phyloP scores from a whole-genome alignment of 1,140 invertebrate genomes.

The Notospermus geniculatus region DNA sequence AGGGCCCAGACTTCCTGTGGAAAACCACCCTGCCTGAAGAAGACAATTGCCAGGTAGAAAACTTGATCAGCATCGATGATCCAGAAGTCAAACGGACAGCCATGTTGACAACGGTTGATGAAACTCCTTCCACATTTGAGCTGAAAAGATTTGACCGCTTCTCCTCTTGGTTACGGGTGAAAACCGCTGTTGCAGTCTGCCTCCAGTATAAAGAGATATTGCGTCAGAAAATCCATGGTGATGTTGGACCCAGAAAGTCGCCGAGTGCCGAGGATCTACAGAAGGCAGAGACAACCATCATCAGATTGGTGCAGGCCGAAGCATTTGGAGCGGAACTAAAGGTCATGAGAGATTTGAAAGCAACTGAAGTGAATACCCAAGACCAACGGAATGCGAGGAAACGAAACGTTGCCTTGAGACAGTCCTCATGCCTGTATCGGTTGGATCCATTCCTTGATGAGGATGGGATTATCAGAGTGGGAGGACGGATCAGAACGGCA shows the following conservation, averaged over 20 bases:
- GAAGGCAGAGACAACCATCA: slow-evolving; percentile 5
- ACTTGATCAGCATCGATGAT: neutral
- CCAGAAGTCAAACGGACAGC: slow-evolving; percentile 1
- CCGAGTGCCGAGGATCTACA: neutral
- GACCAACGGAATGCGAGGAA: slow-evolving; percentile 1
- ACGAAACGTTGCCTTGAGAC: neutral
- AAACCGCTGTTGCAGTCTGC: slow-evolving; percentile 9
- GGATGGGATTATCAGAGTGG: slow-evolving; percentile 14
- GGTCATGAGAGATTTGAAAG: no score
- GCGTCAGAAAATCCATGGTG: neutral
- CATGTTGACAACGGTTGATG: neutral
- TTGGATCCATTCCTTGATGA: slow-evolving; percentile 19
- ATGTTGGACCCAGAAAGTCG: no score
- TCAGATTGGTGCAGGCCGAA: slow-evolving; percentile 9
- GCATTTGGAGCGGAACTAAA: slow-evolving; percentile 11
- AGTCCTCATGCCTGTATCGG: slow-evolving; percentile 2
- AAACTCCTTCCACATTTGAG: neutral
- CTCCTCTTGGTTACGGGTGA: slow-evolving; percentile 16
- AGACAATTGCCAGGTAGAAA: neutral
- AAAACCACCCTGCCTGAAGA: neutral
- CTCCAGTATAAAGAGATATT: neutral
- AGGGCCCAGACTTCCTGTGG: slow-evolving; percentile 2
- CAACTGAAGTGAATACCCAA: no score
- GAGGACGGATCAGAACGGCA: slow-evolving; percentile 10
- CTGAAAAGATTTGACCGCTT: slow-evolving; percentile 10